phyloP scores from a whole-genome alignment of 2,113 vertebrate genomes.

The Asarcornis scutulata region DNA sequence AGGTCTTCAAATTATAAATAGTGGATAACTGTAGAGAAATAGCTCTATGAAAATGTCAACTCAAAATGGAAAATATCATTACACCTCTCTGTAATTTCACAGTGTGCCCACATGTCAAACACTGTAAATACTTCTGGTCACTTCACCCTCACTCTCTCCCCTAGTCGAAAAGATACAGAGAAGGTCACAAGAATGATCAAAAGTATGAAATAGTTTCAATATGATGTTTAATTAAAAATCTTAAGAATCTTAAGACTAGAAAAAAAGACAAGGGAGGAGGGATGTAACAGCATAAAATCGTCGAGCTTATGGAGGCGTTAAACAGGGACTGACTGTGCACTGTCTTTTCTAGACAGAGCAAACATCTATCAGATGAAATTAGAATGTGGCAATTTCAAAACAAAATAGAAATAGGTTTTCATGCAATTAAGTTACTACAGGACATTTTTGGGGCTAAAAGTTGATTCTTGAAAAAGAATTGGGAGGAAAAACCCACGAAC shows the following conservation, averaged over 20 bases:
- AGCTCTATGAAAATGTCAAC: neutral
- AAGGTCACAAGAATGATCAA: neutral
- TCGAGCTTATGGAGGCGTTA: neutral
- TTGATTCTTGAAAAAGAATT: neutral
- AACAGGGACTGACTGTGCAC: neutral
- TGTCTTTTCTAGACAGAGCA: neutral
- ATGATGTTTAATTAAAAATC: neutral
- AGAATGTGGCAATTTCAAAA: neutral
- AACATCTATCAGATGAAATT: neutral
- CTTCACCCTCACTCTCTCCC: neutral
- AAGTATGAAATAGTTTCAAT: neutral
- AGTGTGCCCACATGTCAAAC: neutral
- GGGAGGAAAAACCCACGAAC: neutral
- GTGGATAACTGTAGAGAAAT: neutral
- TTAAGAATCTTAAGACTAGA: neutral
- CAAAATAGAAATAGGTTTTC: neutral
- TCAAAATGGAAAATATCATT: neutral
- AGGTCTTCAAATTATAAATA: neutral
- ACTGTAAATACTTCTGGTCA: neutral
- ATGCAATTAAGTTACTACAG: neutral
- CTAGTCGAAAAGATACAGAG: neutral
- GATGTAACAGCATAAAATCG: neutral
- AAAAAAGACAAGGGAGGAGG: neutral
- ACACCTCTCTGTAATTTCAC: neutral
- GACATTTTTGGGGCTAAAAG: neutral